Evolutionary conservation across 2,797 vertebrate species (phyloP).

Genomic region (Novumbra hubbsi): DNA sequence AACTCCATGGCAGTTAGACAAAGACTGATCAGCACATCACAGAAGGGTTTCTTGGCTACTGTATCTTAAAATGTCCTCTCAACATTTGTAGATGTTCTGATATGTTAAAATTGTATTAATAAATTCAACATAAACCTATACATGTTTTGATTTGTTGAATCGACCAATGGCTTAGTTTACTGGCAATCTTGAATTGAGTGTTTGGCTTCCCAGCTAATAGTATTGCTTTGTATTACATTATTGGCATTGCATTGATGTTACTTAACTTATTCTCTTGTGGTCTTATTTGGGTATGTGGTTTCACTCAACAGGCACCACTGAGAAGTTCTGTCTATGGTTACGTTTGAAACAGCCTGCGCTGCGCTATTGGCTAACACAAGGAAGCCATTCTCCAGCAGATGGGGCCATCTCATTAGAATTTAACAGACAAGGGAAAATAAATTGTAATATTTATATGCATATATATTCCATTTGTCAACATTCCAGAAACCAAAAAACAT

Average conservation of each 20-base stretch:
- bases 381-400: not conserved
- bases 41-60: slow-evolving; percentile 22
- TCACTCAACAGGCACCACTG: not conserved
- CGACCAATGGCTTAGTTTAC: not conserved
- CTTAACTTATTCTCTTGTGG: too few relatives aligned
- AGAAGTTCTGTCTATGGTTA: not conserved
- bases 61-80: slow-evolving; percentile 17
- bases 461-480: too few relatives aligned
- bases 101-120: slow-evolving; percentile 60
- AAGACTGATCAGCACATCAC: slow-evolving; percentile 29
- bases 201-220: too few relatives aligned
- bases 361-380: not conserved
- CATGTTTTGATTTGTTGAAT: not conserved
- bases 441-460: too few relatives aligned
- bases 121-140: slow-evolving; percentile 32
- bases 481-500: too few relatives aligned
- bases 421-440: too few relatives aligned
- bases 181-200: not conserved
- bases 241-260: not conserved
- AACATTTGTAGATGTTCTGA: slow-evolving; percentile 59
- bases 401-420: not conserved
- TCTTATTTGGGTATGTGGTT: too few relatives aligned
- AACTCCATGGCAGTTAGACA: slow-evolving; percentile 24
- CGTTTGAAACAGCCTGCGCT: not conserved
- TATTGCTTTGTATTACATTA: not conserved